Evolutionary conservation across 2,113 vertebrate species (phyloP).

Genomic region (Lagopus muta): DNA sequence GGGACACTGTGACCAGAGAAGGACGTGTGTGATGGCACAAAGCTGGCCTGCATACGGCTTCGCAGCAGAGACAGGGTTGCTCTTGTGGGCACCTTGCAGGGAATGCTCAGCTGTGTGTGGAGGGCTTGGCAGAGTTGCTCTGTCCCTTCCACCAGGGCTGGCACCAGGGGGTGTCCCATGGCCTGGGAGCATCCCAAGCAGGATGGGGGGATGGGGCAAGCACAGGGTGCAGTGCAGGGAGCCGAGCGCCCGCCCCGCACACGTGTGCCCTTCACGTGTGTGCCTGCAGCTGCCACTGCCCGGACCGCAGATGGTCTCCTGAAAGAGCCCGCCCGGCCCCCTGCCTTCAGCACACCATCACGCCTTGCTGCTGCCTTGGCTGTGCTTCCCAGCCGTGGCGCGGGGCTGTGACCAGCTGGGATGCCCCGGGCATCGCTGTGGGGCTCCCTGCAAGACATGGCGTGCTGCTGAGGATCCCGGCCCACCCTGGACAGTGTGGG

Average conservation of each 20-base stretch:
- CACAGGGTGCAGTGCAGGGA: not conserved
- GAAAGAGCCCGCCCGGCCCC: slow-evolving; percentile 1
- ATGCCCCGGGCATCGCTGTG: slow-evolving; percentile 42
- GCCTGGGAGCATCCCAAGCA: not conserved
- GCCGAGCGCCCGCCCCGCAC: not conserved
- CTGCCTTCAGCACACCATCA: slow-evolving; percentile 53
- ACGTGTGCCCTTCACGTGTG: slow-evolving; percentile 69
- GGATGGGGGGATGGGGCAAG: not conserved
- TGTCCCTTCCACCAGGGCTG: not conserved
- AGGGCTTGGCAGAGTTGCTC: not conserved
- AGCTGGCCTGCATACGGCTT: not conserved
- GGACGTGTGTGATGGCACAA: not conserved
- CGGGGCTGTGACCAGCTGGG: slow-evolving; percentile 76
- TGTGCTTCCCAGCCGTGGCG: not conserved
- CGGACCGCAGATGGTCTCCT: slow-evolving; percentile 75
- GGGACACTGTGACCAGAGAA: accelerated
- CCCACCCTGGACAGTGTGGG: not conserved
- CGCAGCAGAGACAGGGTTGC: not conserved
- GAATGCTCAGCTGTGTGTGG: not conserved
- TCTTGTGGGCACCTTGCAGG: not conserved
- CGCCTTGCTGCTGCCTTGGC: slow-evolving; percentile 72
- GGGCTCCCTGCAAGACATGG: not conserved
- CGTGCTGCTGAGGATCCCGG: not conserved
- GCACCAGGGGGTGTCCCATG: not conserved
- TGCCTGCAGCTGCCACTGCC: not conserved